Base-by-base conservation (phyloP, 2,797 vertebrate species). In the Sebastes itinus region DNA sequence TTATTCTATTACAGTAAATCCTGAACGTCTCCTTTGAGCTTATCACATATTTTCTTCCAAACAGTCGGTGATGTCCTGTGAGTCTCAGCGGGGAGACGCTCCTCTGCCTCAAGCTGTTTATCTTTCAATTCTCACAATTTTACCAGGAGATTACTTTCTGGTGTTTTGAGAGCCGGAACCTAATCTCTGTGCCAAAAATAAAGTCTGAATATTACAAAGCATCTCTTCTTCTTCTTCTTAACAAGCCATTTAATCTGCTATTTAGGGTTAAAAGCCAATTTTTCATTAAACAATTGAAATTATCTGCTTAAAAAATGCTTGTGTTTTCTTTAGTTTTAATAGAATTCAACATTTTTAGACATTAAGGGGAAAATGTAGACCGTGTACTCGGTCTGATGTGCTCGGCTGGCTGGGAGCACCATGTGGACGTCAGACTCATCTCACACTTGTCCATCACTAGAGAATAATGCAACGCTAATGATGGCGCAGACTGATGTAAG, bases 371-470 rank as follows among this genome's bases (percentile, higher is more conserved):
- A 60, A 28, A 25, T n/a, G 22, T 4, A 5, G 28, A 22, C 12
- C 14, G 18, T 38, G 63, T 28, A 59, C 67, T 56, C n/a, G 8
- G 67, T 22, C 80, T 35, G 75, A 70, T 80, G 71, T 66, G 77
- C 75, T 72, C 5, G 9, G 70, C 73, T 85, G 72, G 78, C 81
- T 87, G 23, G 58, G 69, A 86, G 84, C 76, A 83, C 82, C 74
- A 42, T 64, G 88, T 75, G 84, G 76, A 87, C 60, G 83, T 90
- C 89, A 88, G 63, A 58, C 86, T 83, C 82, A 87, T 90, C 84
- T 92, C 80, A 87, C 89, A 89, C 82, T 73, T 88, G 87, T 91
- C 90, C 86, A 86, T 92, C 88, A 86, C 42, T 58, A 23, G 38
- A 76, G 65, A 82, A 75, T 72, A 82, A 85, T 59, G 78, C 63